Percentiles rank a stretch among this genome's conserved stretches.
Evolutionary conservation across 2,888 invertebrate genomes (phyloP).

Genomic region (Axea sp.): DNA sequence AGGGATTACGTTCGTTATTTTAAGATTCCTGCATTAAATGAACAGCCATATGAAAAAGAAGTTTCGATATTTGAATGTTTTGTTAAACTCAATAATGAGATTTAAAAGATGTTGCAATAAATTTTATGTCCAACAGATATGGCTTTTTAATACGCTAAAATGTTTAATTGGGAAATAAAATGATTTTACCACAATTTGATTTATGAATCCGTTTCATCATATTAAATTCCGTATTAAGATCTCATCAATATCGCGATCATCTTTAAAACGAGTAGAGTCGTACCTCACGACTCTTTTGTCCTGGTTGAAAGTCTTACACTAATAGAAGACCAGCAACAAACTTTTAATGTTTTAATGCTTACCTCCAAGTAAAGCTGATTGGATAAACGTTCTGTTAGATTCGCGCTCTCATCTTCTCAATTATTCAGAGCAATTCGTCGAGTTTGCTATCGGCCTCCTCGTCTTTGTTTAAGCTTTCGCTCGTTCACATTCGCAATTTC

Average conservation of each 20-base stretch:
- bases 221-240: conserved; percentile 4
- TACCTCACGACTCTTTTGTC: conserved; percentile 21
- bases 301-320: conserved; percentile 23
- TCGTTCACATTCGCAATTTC: conserved; percentile 39
- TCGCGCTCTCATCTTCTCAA: conserved; percentile 58
- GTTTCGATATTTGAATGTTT: no score
- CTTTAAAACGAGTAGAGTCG: conserved; percentile 9
- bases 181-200: no score
- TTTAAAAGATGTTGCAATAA: no score
- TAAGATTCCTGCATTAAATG: no score
- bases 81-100: no score
- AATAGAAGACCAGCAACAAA: conserved; percentile 38
- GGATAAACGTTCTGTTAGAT: conserved; percentile 58
- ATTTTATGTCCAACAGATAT: no score
- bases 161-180: no score
- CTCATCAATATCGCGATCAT: background rate
- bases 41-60: no score
- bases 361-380: conserved; percentile 54
- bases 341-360: conserved; percentile 58
- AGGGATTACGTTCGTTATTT: no score
- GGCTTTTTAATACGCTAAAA: no score
- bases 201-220: no score
- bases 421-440: conserved; percentile 62
- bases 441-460: conserved; percentile 40
- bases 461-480: conserved; percentile 32